Percentiles rank a stretch among this genome's conserved stretches.
These are phyloP conservation scores for Harpalus rufipes DNA, from an alignment of 2,888 invertebrate genomes.

Conservation along the genomic window DNA sequence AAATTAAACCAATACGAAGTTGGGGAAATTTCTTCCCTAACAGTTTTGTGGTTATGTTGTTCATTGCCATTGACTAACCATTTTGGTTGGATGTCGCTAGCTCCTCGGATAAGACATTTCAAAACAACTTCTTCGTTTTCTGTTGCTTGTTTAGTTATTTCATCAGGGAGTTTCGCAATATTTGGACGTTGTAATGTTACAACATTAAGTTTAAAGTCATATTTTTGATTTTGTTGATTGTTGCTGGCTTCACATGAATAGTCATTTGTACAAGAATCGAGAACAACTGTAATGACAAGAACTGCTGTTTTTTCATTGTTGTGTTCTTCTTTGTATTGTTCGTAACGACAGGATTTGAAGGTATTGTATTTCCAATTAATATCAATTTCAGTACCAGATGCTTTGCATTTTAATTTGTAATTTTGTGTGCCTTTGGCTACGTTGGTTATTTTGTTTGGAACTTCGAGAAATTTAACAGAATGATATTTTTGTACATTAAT, in stretches of 20 bases:
- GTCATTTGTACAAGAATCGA: background rate
- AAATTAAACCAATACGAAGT: constrained; percentile 25
- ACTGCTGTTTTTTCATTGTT: constrained; percentile 1
- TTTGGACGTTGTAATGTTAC: background rate
- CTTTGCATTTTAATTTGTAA: background rate
- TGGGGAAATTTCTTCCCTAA: background rate
- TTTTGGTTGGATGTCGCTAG: background rate
- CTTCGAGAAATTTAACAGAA: background rate
- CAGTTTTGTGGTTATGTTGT: background rate
- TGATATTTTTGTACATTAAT: background rate
- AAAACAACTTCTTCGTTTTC: constrained; percentile 18
- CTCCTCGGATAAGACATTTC: constrained; percentile 16
- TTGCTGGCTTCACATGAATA: background rate
- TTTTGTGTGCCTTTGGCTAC: background rate
- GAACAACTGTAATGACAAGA: constrained; percentile 1
- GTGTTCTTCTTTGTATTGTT: background rate
- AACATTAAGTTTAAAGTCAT: background rate
- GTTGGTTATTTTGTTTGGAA: background rate
- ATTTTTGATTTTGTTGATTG: background rate
- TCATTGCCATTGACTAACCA: constrained; percentile 24
- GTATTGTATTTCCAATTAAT: background rate
- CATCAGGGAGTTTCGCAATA: background rate
- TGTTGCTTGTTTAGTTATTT: constrained; percentile 6
- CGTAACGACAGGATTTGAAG: background rate
- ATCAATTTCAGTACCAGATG: background rate